Percentiles rank a stretch among this genome's conserved stretches.
Conservation (phyloP, 1,140 invertebrate species). For the Thaumatotibia leucotreta region DNA sequence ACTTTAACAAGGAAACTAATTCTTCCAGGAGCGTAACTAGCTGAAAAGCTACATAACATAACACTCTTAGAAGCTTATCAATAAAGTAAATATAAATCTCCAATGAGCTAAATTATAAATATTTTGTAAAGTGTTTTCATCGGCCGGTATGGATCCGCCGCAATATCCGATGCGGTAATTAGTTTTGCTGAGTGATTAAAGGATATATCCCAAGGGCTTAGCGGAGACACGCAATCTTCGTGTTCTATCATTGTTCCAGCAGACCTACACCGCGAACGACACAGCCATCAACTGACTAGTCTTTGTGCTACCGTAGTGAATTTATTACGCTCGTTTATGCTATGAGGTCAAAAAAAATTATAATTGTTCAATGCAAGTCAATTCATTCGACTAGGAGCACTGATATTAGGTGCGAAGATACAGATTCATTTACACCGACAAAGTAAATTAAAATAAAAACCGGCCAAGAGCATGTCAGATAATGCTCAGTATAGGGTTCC, state of each 20-base stretch:
- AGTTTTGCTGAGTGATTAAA: constrained; percentile 9
- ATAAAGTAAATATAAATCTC: constrained; percentile 14
- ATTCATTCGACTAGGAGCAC: no score
- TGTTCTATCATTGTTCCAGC: constrained; percentile 8
- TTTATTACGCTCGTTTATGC: no score
- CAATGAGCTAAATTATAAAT: constrained; percentile 6
- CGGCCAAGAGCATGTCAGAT: no score
- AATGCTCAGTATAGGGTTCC: no score
- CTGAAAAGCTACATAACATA: constrained; percentile 3
- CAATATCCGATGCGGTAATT: constrained; percentile 15
- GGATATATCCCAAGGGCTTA: constrained; percentile 9
- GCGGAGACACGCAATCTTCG: constrained; percentile 2
- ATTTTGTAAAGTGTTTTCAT: constrained; percentile 14
- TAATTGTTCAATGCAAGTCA: no score
- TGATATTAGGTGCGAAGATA: no score
- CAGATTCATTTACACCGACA: no score
- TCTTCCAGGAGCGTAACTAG: background rate
- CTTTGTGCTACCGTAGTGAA: no score
- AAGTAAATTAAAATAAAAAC: no score
- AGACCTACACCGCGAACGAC: no score
- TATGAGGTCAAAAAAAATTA: no score
- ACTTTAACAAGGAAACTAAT: background rate
- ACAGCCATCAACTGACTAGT: no score
- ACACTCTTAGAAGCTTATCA: constrained; percentile 11
- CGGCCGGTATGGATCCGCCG: constrained; percentile 2